Conservation (phyloP, 1,140 invertebrate species). For the Drosophila carrolli region DNA sequence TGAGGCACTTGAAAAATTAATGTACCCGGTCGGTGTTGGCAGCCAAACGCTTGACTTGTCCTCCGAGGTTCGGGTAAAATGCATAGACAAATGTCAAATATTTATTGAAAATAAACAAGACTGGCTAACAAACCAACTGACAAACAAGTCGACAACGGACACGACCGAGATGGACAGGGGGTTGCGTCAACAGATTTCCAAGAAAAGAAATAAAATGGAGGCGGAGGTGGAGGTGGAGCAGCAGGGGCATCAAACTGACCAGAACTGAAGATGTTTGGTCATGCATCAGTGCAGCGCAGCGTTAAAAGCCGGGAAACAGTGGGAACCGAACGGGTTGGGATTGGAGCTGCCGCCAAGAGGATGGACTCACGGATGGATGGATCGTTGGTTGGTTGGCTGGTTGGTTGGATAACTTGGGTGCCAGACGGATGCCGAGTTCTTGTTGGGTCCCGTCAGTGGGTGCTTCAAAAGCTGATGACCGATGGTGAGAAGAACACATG, state of each 20-base stretch:
- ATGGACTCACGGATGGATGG: constrained; percentile 37
- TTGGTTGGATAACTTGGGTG: not conserved
- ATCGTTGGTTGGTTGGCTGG: constrained; percentile 24
- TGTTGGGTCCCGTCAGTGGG: constrained; percentile 56
- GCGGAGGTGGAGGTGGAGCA: constrained; percentile 22
- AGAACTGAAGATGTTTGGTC: constrained; percentile 82
- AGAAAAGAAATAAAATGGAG: constrained; percentile 75
- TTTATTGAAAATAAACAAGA: constrained; percentile 80
- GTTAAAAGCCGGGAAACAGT: constrained; percentile 60
- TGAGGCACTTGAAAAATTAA: constrained; percentile 75
- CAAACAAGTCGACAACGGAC: constrained; percentile 65
- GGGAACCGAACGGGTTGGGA: constrained; percentile 43
- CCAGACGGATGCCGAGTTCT: constrained; percentile 40
- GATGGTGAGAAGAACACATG: constrained; percentile 52
- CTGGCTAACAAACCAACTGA: constrained; percentile 74
- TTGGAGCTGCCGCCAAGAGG: constrained; percentile 31
- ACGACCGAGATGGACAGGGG: constrained; percentile 3
- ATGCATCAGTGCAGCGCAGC: constrained; percentile 68
- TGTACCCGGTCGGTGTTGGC: constrained; percentile 75
- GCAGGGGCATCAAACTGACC: constrained; percentile 70
- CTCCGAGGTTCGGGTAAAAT: constrained; percentile 61
- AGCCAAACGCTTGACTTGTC: constrained; percentile 60
- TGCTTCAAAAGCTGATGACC: constrained; percentile 73
- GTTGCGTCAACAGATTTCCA: constrained; percentile 72
- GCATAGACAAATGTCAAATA: constrained; percentile 83